These are phyloP conservation scores for Lasioglossum lativentre DNA, from an alignment of 2,888 invertebrate genomes.

Conservation along the genomic window DNA sequence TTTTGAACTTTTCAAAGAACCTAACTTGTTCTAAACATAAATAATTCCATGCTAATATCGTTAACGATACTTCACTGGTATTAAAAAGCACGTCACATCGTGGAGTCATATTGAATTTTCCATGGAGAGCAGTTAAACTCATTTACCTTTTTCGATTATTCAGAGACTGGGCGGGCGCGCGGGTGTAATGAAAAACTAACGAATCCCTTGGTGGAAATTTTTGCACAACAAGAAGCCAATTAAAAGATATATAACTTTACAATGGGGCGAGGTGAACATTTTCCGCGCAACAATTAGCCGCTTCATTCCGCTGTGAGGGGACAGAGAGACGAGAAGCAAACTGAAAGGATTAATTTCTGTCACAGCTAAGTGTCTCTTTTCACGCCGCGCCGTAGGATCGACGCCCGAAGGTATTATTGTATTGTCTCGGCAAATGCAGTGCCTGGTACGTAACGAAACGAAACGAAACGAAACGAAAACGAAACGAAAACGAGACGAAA, in stretches of 20 bases:
- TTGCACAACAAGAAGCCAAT: background rate
- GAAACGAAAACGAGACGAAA: background rate
- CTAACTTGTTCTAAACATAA: no score
- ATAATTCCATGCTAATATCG: background rate
- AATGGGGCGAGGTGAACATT: background rate
- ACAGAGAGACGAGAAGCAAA: background rate
- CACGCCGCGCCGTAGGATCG: background rate
- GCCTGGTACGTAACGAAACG: background rate
- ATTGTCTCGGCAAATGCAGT: background rate
- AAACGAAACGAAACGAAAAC: background rate
- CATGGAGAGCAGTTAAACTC: background rate
- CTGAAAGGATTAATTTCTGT: background rate
- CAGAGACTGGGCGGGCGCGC: background rate
- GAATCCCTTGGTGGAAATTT: background rate
- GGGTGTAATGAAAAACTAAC: background rate
- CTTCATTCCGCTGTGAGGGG: background rate
- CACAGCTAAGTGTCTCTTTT: background rate
- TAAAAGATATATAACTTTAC: background rate
- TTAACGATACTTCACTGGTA: background rate
- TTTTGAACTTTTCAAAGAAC: no score
- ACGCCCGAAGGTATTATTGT: constrained; percentile 1
- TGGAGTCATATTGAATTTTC: background rate
- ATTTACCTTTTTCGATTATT: background rate
- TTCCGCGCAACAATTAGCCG: constrained; percentile 2
- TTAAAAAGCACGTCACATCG: background rate